phyloP scores from a whole-genome alignment of 2,797 vertebrate species.

The Erethizon dorsatum region DNA sequence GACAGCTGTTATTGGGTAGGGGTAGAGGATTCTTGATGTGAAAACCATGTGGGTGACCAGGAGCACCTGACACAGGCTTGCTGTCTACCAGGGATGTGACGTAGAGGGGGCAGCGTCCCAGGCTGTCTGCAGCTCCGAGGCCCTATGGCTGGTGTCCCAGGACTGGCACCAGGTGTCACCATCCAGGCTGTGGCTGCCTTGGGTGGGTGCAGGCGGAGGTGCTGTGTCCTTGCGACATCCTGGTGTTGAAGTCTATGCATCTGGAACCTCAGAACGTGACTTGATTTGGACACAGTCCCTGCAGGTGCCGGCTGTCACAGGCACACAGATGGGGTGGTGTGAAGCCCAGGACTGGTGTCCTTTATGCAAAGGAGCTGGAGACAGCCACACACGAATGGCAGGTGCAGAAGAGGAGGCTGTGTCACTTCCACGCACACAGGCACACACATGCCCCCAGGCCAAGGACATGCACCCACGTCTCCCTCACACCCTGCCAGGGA shows the following conservation, averaged over 20 bases:
- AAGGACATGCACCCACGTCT: not conserved
- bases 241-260: not conserved
- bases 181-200: not conserved
- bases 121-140: not conserved
- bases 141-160: not conserved
- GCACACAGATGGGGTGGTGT: not conserved
- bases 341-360: not conserved
- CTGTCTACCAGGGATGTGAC: not conserved
- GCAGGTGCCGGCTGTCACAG: not conserved
- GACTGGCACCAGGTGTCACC: not conserved
- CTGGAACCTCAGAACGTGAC: not conserved
- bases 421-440: not conserved
- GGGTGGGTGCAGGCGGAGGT: not conserved
- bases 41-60: not conserved
- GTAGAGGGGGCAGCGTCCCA: not conserved
- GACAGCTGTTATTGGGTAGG: not conserved
- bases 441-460: not conserved
- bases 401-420: not conserved
- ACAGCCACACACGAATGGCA: not conserved
- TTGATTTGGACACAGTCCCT: not conserved
- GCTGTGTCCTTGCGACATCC: not conserved
- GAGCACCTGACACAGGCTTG: not conserved
- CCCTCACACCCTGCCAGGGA: not conserved
- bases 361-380: not conserved
- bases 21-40: not conserved